A percentile compares a stretch with the other conserved stretches of the same genome.
Evolutionary conservation across 1,140 invertebrate genomes (phyloP).

Genomic region (Laupala kohalensis): DNA sequence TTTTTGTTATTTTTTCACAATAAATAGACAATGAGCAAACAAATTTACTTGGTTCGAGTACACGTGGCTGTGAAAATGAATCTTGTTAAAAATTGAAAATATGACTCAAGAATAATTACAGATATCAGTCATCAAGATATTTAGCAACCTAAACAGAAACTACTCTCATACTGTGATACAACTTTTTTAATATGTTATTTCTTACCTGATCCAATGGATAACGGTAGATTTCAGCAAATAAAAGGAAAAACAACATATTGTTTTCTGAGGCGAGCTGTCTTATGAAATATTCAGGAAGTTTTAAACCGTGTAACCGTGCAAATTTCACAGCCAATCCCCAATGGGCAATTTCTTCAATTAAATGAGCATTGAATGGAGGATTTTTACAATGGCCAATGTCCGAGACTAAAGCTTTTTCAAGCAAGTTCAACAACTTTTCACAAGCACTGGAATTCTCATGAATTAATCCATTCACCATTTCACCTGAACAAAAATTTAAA

Average conservation of each 20-base stretch:
- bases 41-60: background rate
- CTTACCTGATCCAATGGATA: conserved; percentile 42
- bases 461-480: conserved; percentile 4
- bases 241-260: conserved; percentile 47
- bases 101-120: background rate
- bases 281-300: conserved; percentile 37
- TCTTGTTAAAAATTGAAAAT: background rate
- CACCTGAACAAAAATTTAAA: background rate
- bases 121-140: background rate
- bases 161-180: too few species aligned
- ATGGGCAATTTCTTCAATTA: conserved; percentile 26
- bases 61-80: background rate
- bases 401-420: conserved; percentile 26
- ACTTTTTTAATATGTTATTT: too few species aligned
- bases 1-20: too few species aligned
- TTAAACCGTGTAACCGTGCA: conserved; percentile 36
- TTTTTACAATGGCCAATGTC: background rate
- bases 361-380: too few species aligned
- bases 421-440: too few species aligned
- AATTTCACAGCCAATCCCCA: conserved; percentile 46
- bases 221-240: conserved; percentile 44
- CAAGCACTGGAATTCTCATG: too few species aligned
- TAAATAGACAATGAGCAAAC: background rate
- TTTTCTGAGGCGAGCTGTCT: conserved; percentile 37
- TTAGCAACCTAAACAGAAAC: conserved; percentile 5